phyloP scores from a whole-genome alignment of 35 echinoderm and acorn worm species.

The Acanthaster planci region DNA sequence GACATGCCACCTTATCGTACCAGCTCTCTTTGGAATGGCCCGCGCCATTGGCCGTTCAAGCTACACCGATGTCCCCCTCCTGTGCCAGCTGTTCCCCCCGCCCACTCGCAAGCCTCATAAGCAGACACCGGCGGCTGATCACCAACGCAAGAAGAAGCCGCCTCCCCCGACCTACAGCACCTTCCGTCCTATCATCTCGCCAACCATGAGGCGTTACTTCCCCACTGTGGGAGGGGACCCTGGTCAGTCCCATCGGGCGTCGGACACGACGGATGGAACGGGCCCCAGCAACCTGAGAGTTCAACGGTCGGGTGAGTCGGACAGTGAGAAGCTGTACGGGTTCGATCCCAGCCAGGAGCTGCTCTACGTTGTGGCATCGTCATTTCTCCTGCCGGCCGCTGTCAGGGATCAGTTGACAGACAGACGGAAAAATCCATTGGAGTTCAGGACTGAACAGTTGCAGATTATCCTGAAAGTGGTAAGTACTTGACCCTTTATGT shows the following conservation, averaged over 20 bases:
- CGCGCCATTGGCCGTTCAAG: slow-evolving; percentile 66
- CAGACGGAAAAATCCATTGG: neutral
- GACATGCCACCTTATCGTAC: slow-evolving; percentile 61
- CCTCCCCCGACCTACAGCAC: slow-evolving; percentile 57
- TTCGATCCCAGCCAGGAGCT: slow-evolving; percentile 33
- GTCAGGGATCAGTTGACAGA: neutral
- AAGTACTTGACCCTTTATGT: neutral
- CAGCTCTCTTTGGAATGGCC: slow-evolving; percentile 78
- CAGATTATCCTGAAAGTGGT: slow-evolving; percentile 50
- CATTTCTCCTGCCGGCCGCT: slow-evolving; percentile 26
- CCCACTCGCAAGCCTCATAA: slow-evolving; percentile 5
- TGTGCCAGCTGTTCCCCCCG: slow-evolving; percentile 69
- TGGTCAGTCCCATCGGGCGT: neutral
- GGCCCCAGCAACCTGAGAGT: neutral
- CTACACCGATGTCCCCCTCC: slow-evolving; percentile 33
- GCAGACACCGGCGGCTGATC: neutral
- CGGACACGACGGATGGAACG: neutral
- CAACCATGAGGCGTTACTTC: slow-evolving; percentile 71
- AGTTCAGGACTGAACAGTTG: slow-evolving; percentile 15
- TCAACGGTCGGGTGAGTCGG: neutral
- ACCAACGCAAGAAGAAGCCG: neutral
- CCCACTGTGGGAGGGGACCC: neutral
- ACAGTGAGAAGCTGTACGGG: slow-evolving; percentile 25
- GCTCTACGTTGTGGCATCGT: slow-evolving; percentile 68
- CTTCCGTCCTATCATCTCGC: slow-evolving; percentile 92